Evolutionary conservation across 2,113 vertebrate genomes (phyloP), one percentile per base, ranked within the genome.

Genomic region (Shinisaurus crocodilurus): DNA sequence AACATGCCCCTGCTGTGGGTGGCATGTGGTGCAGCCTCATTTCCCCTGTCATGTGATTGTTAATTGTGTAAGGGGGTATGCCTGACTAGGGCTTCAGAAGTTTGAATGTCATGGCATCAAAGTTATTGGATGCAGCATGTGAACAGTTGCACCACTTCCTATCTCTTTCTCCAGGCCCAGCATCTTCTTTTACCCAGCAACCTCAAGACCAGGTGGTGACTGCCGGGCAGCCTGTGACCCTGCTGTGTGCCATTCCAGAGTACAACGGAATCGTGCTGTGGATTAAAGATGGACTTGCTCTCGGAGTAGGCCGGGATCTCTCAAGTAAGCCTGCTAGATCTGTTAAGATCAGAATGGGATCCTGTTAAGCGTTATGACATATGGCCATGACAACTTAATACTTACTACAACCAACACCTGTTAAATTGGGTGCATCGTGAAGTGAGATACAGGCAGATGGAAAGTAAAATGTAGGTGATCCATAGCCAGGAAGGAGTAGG

Each of bases 171-270:
- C 0, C 86, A 99, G 99, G 98, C n/a, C 97, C 95, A 72, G 96
- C 97, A 0, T 98, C 98, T 76, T 98, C 98, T 96, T 99, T 99
- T 96, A 98, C 98, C 29, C 98, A 99, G 96, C 98, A 99, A 95
- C 99, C 99, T 7, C 98, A 99, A 96, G 99, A 99, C 97, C 97
- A 99, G 96, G 99, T 99, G 88, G 99, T 99, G 95, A 97, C 99
- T 20, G 98, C 98, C 0, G 99, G 99, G 63, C 98, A 99, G 96
- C 98, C 98, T 0, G 99, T 99, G 95, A 99, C 99, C 0, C 97
- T 99, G 92, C 98, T 98, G 1, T 99, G 99, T 2, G 98, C 98
- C 85, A 99, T 99, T 94, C 98, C 99, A 0, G 98, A 98, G 72
- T 99, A 99, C 32, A 98, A 98, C 43, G 99, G 99, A 7, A 98